A percentile compares a stretch with the other conserved stretches of the same genome.
Evolutionary conservation across 2,888 invertebrate species (phyloP).

Genomic region (Cryptosula pallasiana): DNA sequence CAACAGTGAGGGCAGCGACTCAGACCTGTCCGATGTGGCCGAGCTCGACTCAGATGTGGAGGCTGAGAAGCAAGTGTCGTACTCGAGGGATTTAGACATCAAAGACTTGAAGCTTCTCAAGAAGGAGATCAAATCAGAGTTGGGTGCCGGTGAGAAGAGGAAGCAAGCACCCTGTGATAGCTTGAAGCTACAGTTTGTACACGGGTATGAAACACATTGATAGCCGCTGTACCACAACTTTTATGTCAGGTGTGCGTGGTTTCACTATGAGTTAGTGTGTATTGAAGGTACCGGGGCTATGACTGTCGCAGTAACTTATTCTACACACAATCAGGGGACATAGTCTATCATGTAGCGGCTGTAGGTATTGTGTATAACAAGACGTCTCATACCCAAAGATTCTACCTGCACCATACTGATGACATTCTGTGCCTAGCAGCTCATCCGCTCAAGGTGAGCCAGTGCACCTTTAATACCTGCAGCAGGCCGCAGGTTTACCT

Average conservation of each 20-base stretch:
- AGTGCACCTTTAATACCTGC: too few species aligned
- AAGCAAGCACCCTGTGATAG: slow-evolving; percentile 46
- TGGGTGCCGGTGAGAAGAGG: slow-evolving; percentile 45
- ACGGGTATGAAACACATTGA: slow-evolving; percentile 49
- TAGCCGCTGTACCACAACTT: too few species aligned
- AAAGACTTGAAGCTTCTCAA: slow-evolving; percentile 45
- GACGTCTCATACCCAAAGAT: slow-evolving; percentile 47
- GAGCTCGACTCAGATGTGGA: slow-evolving; percentile 53
- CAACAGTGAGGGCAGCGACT: slow-evolving; percentile 52
- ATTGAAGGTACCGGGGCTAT: slow-evolving; percentile 53
- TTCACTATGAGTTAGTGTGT: not conserved
- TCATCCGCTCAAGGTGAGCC: slow-evolving; percentile 52
- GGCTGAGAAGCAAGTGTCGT: slow-evolving; percentile 48
- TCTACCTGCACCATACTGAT: slow-evolving; percentile 55
- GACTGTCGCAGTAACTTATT: slow-evolving; percentile 55
- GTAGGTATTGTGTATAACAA: slow-evolving; percentile 51
- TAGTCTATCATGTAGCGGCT: slow-evolving; percentile 55
- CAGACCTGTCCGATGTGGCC: slow-evolving; percentile 50
- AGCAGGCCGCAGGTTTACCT: too few species aligned
- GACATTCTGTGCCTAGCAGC: slow-evolving; percentile 54
- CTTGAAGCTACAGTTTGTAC: slow-evolving; percentile 48
- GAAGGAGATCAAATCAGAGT: slow-evolving; percentile 37
- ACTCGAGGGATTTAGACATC: slow-evolving; percentile 44
- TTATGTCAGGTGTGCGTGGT: not conserved
- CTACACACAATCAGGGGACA: slow-evolving; percentile 49